Percentiles rank a stretch among this genome's conserved stretches.
phyloP scores from a whole-genome alignment of 1,140 invertebrate species.

The Sarcophaga peregrina region DNA sequence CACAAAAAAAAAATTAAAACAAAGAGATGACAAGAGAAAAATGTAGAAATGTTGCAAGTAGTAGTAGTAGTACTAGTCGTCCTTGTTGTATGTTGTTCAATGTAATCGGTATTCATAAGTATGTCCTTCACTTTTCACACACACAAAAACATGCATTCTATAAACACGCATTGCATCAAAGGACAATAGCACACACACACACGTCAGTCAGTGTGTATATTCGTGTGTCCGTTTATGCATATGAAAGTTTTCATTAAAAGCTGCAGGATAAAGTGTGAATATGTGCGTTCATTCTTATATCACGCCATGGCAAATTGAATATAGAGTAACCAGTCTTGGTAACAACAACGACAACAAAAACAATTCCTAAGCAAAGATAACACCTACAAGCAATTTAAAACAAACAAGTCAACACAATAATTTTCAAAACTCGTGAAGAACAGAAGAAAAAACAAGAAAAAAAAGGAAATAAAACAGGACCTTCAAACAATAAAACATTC shows the following conservation, averaged over 20 bases:
- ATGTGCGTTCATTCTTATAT: too few species aligned
- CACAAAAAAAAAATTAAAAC: not conserved
- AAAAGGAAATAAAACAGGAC: too few species aligned
- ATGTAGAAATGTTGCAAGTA: not conserved
- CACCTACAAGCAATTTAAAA: slow-evolving; percentile 9
- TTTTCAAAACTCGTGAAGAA: slow-evolving; percentile 5
- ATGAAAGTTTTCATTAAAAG: too few species aligned
- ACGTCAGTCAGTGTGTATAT: not conserved
- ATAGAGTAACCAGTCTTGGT: slow-evolving; percentile 20
- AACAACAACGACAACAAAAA: not conserved
- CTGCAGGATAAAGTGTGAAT: too few species aligned
- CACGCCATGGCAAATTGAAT: slow-evolving; percentile 32
- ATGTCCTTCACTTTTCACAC: slow-evolving; percentile 5
- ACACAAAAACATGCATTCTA: not conserved
- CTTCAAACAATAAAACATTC: not conserved
- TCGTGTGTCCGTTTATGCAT: too few species aligned
- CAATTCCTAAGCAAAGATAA: slow-evolving; percentile 10
- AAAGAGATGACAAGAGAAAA: not conserved
- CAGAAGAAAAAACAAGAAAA: too few species aligned
- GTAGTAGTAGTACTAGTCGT: too few species aligned
- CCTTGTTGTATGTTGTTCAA: slow-evolving; percentile 8
- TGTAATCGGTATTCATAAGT: slow-evolving; percentile 21
- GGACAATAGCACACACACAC: not conserved
- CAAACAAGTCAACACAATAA: slow-evolving; percentile 4
- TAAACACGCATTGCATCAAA: not conserved